Percentiles rank a stretch among this genome's conserved stretches.
phyloP scores from a whole-genome alignment of 2,113 vertebrate species.

The Zosterops borbonicus region DNA sequence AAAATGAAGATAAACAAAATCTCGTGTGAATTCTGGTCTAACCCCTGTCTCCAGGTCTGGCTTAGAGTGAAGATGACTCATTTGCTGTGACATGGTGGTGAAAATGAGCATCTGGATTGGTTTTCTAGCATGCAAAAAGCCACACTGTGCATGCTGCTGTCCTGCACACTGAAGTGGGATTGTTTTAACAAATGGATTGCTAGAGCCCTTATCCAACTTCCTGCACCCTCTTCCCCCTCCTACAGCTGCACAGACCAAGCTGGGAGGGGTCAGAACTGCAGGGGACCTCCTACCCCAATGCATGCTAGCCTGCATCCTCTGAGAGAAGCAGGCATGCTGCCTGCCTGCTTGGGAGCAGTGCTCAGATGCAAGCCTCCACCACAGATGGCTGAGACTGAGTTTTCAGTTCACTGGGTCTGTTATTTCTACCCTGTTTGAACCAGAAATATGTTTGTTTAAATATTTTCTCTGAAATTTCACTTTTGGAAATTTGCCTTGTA shows the following conservation, averaged over 20 bases:
- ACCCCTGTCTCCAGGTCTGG: not conserved
- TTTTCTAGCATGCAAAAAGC: not conserved
- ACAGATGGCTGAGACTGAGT: slow-evolving; percentile 37
- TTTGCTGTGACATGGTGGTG: not conserved
- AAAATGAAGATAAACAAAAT: not conserved
- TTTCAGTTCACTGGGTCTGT: slow-evolving; percentile 20
- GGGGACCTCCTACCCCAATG: not conserved
- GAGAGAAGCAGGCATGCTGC: fast-evolving
- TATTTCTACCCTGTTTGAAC: slow-evolving; percentile 48
- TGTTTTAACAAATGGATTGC: not conserved
- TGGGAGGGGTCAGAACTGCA: not conserved
- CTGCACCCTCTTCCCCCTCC: not conserved
- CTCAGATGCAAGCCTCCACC: not conserved
- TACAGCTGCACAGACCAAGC: not conserved
- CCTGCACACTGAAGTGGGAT: fast-evolving
- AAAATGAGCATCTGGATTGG: not conserved
- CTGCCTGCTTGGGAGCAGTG: not conserved
- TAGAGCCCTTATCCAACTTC: not conserved
- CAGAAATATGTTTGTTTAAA: slow-evolving; percentile 61
- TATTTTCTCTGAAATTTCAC: slow-evolving; percentile 47
- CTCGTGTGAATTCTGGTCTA: not conserved
- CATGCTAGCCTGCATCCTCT: not conserved
- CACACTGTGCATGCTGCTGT: not conserved
- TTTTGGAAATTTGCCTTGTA: slow-evolving; percentile 51
- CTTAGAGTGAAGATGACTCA: not conserved